Evolutionary conservation across 1,140 invertebrate species (phyloP).

Genomic region (Rhagoletis pomonella): DNA sequence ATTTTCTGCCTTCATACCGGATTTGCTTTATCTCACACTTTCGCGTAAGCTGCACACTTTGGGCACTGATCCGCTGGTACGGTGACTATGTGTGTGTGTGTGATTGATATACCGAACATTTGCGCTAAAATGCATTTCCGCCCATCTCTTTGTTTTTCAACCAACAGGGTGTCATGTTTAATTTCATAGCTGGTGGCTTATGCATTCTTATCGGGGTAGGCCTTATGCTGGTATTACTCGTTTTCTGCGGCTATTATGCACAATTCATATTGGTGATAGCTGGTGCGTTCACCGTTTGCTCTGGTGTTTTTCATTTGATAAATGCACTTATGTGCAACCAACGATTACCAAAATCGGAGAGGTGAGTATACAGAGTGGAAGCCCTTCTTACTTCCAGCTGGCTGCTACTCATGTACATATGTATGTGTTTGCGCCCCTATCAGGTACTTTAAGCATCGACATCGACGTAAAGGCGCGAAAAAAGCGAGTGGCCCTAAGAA

Average conservation of each 20-base stretch:
- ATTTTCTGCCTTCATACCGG: conserved; percentile 32
- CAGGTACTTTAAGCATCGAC: too few relatives aligned
- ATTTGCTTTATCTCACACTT: conserved; percentile 8
- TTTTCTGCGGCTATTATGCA: conserved; percentile 4
- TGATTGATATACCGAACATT: neutral
- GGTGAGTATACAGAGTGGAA: neutral
- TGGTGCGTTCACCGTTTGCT: conserved; percentile 25
- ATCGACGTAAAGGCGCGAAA: too few relatives aligned
- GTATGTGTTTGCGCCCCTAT: neutral
- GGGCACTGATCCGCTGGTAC: conserved; percentile 49
- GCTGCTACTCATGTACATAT: too few relatives aligned
- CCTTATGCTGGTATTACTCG: neutral
- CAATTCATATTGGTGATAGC: conserved; percentile 13
- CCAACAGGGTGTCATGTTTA: conserved; percentile 38
- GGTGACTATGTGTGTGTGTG: too few relatives aligned
- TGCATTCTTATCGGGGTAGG: neutral
- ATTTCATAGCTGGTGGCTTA: neutral
- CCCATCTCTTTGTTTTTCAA: neutral
- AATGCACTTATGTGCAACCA: conserved; percentile 31
- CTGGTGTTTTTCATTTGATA: conserved; percentile 30
- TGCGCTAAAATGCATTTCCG: neutral
- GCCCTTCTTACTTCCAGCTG: too few relatives aligned
- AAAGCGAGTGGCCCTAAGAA: too few relatives aligned
- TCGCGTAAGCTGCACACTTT: neutral
- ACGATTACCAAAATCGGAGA: conserved; percentile 18